Base-by-base conservation (phyloP, 1,140 invertebrate species). In the Lepidotrigona ventralis region DNA sequence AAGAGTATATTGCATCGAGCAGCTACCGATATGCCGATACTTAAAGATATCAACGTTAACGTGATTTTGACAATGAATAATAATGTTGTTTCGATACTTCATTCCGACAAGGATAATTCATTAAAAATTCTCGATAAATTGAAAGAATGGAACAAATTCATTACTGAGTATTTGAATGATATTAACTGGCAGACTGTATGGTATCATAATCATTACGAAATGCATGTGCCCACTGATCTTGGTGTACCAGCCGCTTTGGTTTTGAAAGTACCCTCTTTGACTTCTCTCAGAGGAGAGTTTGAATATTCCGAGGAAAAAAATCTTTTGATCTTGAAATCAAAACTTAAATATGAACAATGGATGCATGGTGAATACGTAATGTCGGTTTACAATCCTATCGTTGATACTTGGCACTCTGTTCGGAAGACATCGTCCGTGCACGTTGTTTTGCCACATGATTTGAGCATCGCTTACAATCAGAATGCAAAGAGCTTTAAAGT, bases 211-310 rank as follows among this genome's bases (percentile, higher is more conserved):
- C 63, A 92, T 9, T 92, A 87, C 33, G 90, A 91, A 72, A 88
- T 91, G 78, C 84, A 90, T 0, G 85, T 94, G 26, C 86, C 93
- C 0, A 94, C 92, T 15, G 93, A 94, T 54, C 90, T 94, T n/a
- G 94, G 94, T 79, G 78, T 95, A 39, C 92, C 93, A 14, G 90
- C 90, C 26, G 21, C 92, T 5, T 83, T 94, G 63, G 85, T 90
- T 29, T 92, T 90, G 14, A 83, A 86, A 68, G 84, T 92, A 21
- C 93, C 93, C 2, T 69, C 64, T 6, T 23, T 89, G 1, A 76
- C 88, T 3, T 90, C 91, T 63, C 8, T 91, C 5, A 86, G 85
- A 33, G 70, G 90, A 0, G 90, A 90, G 26, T 72, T 70, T 2
- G n/a, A 68, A 56, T 17, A 19, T 15, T 60, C 54, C 1, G 63